phyloP scores from a whole-genome alignment of 2,888 invertebrate genomes.

The Micoletzkya japonica region DNA sequence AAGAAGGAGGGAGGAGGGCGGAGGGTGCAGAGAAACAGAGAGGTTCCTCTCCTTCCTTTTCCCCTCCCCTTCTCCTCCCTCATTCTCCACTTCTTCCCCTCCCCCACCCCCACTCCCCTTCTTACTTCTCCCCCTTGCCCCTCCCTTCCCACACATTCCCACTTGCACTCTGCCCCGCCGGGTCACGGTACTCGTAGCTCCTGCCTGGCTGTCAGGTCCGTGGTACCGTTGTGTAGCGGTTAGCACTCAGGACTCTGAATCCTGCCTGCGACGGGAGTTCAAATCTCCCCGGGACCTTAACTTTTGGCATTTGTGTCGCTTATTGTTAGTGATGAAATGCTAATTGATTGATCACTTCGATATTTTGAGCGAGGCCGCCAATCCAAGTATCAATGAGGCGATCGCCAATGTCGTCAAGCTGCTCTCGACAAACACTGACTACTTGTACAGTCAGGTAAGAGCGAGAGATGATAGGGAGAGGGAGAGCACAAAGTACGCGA shows the following conservation, averaged over 20 bases:
- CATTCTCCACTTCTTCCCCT: no score
- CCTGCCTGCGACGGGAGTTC: conserved; percentile 37
- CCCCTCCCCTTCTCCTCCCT: no score
- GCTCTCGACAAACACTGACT: conserved; percentile 55
- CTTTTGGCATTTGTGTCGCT: background rate
- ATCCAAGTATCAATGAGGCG: conserved; percentile 55
- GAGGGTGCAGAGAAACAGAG: no score
- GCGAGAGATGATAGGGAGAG: background rate
- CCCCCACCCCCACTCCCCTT: background rate
- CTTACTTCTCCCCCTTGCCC: background rate
- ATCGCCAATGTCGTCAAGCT: conserved; percentile 57
- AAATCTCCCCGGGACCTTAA: conserved; percentile 33
- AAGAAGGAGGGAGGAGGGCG: no score
- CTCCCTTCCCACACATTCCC: background rate
- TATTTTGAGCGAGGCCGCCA: conserved; percentile 55
- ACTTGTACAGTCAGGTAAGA: conserved; percentile 50
- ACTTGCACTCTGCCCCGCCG: no score
- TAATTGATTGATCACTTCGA: background rate
- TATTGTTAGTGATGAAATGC: background rate
- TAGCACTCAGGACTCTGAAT: conserved; percentile 42
- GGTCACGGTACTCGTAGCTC: no score
- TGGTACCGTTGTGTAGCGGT: conserved; percentile 27
- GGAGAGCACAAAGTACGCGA: no score
- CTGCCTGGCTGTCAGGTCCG: no score
- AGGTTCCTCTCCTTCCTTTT: no score